Evolutionary conservation across 2,888 invertebrate species (phyloP), one percentile per base, ranked within the genome.

Genomic region (Cynaeus angustus): DNA sequence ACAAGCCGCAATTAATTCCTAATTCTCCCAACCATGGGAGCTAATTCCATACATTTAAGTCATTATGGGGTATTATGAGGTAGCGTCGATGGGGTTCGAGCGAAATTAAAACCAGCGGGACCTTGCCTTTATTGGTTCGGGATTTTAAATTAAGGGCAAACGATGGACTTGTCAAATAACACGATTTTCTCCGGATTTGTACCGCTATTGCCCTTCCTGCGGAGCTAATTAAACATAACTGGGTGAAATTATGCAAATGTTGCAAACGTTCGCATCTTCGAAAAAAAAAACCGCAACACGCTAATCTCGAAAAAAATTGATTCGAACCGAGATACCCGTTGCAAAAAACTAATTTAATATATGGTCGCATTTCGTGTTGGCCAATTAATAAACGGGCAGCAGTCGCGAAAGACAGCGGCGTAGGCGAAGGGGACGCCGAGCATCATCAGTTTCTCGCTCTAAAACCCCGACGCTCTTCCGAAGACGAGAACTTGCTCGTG

Each of bases 1-100:
- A 41, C 41, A 30, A 46, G 55, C 66, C 13, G 43, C 56, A 66
- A 66, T 66, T 66, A 66, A 66, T 66, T 48, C 48, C 46, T 65
- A 65, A 56, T 66, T 52, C 53, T 48, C 62, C 55, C 46, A 43
- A 50, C 38, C 59, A 50, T 37, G 28, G 67, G 48, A 38, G 26
- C 50, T 72, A 72, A 72, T 72, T 68, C 68, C 55, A 72, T 72
- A 59, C 68, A 65, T 65, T 72, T 70, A 70, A 70, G 72, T 72
- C 68, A 72, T 72, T 72, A 72, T 72, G 65, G 59, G 66, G 45
- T 45, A 70, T 72, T 72, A 72, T 70, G 68, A 72, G 65, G 72
- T 72, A 70, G 72, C 70, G 33, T 43, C 52, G 67, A 72, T 68
- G 64, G 67, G 59, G 70, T 65, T 70, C 69, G 61, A 58, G 41